These are phyloP conservation scores for Argyra leucocephala DNA, from an alignment of 2,888 invertebrate species.

Conservation along the genomic window DNA sequence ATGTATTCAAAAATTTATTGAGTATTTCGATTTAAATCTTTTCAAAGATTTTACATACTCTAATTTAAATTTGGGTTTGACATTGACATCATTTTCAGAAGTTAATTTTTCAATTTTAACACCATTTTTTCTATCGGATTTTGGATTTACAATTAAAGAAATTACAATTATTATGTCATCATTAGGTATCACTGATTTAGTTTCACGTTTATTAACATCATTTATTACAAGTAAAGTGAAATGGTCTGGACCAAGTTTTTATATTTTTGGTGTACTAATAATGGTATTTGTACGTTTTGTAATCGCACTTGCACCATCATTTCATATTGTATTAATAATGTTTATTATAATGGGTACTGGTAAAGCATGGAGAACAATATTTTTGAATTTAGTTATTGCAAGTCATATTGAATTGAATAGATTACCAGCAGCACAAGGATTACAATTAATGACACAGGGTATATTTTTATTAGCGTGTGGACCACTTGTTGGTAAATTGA, in stretches of 20 bases:
- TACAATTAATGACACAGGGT: conserved; percentile 59
- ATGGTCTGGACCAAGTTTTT: conserved; percentile 62
- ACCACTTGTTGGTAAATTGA: conserved; percentile 56
- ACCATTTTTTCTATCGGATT: conserved; percentile 62
- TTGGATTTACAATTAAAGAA: conserved; percentile 48
- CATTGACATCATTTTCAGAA: conserved; percentile 61
- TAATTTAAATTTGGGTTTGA: conserved; percentile 61
- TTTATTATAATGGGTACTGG: conserved; percentile 60
- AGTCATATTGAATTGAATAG: conserved; percentile 60
- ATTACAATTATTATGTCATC: conserved; percentile 62
- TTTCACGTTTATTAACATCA: conserved; percentile 56
- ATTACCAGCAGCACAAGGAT: conserved; percentile 60
- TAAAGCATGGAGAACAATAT: conserved; percentile 62
- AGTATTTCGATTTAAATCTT: conserved; percentile 62
- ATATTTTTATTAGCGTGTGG: conserved; percentile 53
- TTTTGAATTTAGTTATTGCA: conserved; percentile 64
- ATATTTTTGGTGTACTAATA: conserved; percentile 55
- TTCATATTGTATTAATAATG: conserved; percentile 48
- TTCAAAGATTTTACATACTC: conserved; percentile 59
- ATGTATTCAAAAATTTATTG: conserved; percentile 49
- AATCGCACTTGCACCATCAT: conserved; percentile 53
- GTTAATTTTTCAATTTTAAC: conserved; percentile 64
- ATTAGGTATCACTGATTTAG: conserved; percentile 56
- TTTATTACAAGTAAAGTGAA: conserved; percentile 59
- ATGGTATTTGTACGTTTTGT: conserved; percentile 54